Percentiles rank a stretch among this genome's conserved stretches.
Evolutionary conservation across 2,888 invertebrate species (phyloP).

Genomic region (Pseudococcus longispinus): DNA sequence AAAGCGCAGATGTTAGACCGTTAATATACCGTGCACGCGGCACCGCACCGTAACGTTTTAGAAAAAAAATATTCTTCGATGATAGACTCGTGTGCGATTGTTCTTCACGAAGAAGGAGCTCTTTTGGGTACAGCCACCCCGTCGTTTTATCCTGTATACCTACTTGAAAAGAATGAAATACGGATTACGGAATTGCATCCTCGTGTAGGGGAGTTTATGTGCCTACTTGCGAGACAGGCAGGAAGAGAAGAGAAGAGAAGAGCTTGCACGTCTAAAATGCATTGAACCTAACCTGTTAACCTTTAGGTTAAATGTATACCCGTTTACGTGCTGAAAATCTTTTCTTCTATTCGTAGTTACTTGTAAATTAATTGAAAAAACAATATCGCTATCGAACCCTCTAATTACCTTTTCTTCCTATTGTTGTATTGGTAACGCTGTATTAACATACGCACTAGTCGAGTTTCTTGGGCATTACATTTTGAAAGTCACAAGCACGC

Average conservation of each 20-base stretch:
- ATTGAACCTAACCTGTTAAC: neutral
- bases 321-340: neutral
- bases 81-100: neutral
- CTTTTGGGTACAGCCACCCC: neutral
- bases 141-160: neutral
- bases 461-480: neutral
- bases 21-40: slow-evolving; percentile 7
- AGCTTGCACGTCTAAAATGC: neutral
- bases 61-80: neutral
- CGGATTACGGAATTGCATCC: neutral
- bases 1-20: slow-evolving; percentile 37
- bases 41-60: slow-evolving; percentile 42
- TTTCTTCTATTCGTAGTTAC: neutral
- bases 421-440: neutral
- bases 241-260: neutral
- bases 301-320: neutral
- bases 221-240: neutral
- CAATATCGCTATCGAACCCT: neutral
- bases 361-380: slow-evolving; percentile 19
- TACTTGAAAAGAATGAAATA: neutral
- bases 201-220: neutral
- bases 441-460: neutral
- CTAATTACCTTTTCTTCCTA: neutral
- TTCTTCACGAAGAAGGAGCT: neutral
- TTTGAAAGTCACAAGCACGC: neutral